Evolutionary conservation across 2,888 invertebrate genomes (phyloP), one percentile per base, ranked within the genome.

Genomic region (Microplitis manilae): DNA sequence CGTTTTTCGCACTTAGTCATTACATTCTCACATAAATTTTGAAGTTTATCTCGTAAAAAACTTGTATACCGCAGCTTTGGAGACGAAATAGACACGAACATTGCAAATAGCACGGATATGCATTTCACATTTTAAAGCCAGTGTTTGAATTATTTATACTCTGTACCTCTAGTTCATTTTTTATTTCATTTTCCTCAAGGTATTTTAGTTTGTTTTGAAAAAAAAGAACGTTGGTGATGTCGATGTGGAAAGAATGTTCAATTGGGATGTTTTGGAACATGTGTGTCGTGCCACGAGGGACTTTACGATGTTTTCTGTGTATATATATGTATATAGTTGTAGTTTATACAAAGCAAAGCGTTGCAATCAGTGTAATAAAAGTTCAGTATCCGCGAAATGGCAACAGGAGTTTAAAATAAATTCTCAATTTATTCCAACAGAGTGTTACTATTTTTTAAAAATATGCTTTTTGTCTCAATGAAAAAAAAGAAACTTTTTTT

Each of bases 191-290:
- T 30, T 30, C 30, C 15, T 15, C 15, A 62, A 62, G 6, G 9
- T 17, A 15, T 15, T 62, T 62, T 62, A 62, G 9, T 62, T 30
- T 30, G 30, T 30, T 30, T 30, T 30, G 4, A 30, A 30, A 30
- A 30, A 30, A 2, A 4, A 30, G 30, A 30, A 30, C 2, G 30
- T 20, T 20, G 4, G 30, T 30, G 15, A 62, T 62, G 62, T 7
- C 62, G 17, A 65, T 13, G 38, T 65, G 20, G 13, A 65, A 65
- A 65, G 38, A 65, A 65, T 38, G 65, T 62, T 62, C 62, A 65
- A 65, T 30, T 13, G 65, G 20, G 65, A 6, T 30, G 13, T 65
- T 50, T 38, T 65, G 65, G 30, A 13, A 65, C 65, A 65, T 65
- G 38, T 65, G 38, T 65, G 65, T 65, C 30, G 65, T 13, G 5